These are phyloP conservation scores for Andinoacara biseriatus DNA, from an alignment of 2,113 vertebrate species.

Conservation along the genomic window DNA sequence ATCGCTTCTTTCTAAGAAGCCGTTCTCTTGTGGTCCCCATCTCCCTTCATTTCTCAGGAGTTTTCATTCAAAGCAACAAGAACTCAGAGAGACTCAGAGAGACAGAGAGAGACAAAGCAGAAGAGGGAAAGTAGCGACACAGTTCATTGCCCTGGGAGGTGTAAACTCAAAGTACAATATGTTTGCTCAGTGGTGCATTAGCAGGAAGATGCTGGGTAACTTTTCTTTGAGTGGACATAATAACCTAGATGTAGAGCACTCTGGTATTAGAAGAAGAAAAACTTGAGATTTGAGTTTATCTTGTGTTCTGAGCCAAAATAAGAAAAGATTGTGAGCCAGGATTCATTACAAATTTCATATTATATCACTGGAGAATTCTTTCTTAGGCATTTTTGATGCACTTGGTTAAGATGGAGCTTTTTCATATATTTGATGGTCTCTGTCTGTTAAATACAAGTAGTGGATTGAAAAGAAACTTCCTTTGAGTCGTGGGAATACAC, in stretches of 20 bases:
- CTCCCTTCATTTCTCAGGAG: conserved; percentile 47
- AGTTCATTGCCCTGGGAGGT: conserved; percentile 23
- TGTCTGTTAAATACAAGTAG: background rate
- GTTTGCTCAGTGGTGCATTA: conserved; percentile 20
- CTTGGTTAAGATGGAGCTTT: background rate
- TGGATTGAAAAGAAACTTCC: background rate
- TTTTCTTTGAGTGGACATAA: background rate
- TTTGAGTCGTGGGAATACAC: background rate
- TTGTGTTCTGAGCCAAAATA: too few species aligned
- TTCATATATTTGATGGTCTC: background rate
- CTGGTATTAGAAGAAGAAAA: background rate
- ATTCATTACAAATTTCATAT: background rate
- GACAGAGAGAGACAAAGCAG: background rate
- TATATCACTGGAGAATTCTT: background rate
- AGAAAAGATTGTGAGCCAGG: too few species aligned
- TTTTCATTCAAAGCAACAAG: conserved; percentile 26
- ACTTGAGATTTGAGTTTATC: too few species aligned
- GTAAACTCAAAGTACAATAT: conserved; percentile 7
- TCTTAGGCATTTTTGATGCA: background rate
- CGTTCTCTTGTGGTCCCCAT: conserved; percentile 34
- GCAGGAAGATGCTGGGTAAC: background rate
- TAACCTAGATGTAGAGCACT: background rate
- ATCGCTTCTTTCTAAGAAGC: conserved; percentile 54
- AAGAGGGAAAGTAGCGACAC: background rate
- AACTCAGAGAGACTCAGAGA: conserved; percentile 8